phyloP scores from a whole-genome alignment of 2,888 invertebrate species.

The Cabera pusaria region DNA sequence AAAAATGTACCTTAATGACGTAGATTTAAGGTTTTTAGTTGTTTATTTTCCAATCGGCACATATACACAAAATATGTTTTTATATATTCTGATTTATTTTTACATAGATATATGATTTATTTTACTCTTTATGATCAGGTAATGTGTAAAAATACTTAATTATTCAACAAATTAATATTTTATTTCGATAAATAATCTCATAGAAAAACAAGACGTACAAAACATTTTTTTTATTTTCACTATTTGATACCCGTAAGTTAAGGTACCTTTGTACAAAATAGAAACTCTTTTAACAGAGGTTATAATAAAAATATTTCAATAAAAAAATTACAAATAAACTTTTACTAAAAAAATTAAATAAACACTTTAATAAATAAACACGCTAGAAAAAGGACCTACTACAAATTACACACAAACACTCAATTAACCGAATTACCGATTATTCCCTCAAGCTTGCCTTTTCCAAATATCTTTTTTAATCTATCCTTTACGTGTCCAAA shows the following conservation, averaged over 20 bases:
- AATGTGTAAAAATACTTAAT: conserved; percentile 81
- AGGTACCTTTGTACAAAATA: conserved; percentile 71
- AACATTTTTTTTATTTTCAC: conserved; percentile 38
- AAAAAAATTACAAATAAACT: too few species aligned
- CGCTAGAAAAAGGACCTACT: conserved; percentile 24
- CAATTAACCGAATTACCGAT: conserved; percentile 40
- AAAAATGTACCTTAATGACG: conserved; percentile 31
- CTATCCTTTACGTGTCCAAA: conserved; percentile 75
- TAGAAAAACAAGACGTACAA: conserved; percentile 76
- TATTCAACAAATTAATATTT: conserved; percentile 77
- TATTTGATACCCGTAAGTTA: conserved; percentile 58
- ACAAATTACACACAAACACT: conserved; percentile 30
- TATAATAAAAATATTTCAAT: conserved; percentile 30
- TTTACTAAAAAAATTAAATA: too few species aligned
- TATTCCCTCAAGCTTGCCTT: conserved; percentile 56
- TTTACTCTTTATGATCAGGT: conserved; percentile 75
- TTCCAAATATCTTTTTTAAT: conserved; percentile 54
- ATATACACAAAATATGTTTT: conserved; percentile 68
- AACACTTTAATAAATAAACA: too few species aligned
- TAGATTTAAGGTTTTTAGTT: conserved; percentile 19
- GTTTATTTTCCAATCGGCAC: conserved; percentile 48
- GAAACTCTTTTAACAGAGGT: conserved; percentile 55
- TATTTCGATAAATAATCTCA: conserved; percentile 75
- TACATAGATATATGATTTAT: conserved; percentile 69
- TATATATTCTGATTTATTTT: conserved; percentile 67